Evolutionary conservation across 2,797 vertebrate genomes (phyloP), one percentile per base, ranked within the genome.

Genomic region (Scolopax bukidnonensis): DNA sequence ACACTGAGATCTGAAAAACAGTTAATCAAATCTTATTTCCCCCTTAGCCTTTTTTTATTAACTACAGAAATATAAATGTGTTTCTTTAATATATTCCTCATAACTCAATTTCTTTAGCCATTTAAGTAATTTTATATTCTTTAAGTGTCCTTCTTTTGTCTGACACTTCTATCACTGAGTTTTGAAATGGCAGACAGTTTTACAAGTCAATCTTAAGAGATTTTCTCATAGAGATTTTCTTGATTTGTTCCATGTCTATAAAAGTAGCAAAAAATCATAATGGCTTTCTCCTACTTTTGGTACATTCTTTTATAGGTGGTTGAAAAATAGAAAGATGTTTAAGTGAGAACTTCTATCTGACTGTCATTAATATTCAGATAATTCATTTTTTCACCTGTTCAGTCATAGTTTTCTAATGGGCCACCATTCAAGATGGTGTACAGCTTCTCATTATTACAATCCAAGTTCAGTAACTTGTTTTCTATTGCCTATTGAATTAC

Each of bases 21-120:
- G 67, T 87, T 95, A 84, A 84, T 93, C n/a, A 77, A 59, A 93
- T 90, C 84, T 90, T 88, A 92, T n/a, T 76, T 92, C 17, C 25
- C 41, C 17, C 54, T 88, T 81, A 84, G 51, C 67, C 30, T 90
- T 96, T 91, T 95, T 90, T 91, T 95, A 93, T 92, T 92, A 93
- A 69, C 74, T 89, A 47, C 32, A 79, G 59, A 78, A 84, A 15
- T 60, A 73, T 71, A 91, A 93, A 84, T 69, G 53, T 77, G 2
- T 48, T 88, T 90, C 74, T 94, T 82, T 59, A 90, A 70, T 59
- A 20, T 65, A 84, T 65, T 81, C 38, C 11, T 87, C 30, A 24
- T 93, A 84, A 92, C 87, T 88, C 65, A 78, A 65, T 96, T 81
- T 91, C 70, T 90, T 78, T 69, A 87, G 50, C 70, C 21, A 38